phyloP scores from a whole-genome alignment of 2,888 invertebrate genomes.

The Linnaemya vulpina region DNA sequence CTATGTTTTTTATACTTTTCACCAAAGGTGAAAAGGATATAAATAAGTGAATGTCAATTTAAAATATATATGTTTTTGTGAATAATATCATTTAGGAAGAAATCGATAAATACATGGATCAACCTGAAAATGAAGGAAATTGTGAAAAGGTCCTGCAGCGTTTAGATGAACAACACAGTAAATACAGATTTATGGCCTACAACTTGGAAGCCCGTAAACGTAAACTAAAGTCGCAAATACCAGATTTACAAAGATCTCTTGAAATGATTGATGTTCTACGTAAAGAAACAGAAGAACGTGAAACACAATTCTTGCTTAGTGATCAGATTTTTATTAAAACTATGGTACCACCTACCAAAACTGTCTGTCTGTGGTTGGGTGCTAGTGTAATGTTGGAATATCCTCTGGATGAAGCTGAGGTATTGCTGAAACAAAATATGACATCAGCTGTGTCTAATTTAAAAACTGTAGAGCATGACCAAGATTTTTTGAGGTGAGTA shows the following conservation, averaged over 20 bases:
- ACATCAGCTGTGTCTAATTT: conserved; percentile 92
- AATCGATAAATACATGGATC: conserved; percentile 96
- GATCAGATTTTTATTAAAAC: conserved; percentile 95
- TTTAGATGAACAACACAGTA: conserved; percentile 96
- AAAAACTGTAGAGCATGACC: conserved; percentile 93
- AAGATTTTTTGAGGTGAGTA: conserved; percentile 93
- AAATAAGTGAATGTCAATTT: background rate
- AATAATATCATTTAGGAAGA: conserved; percentile 87
- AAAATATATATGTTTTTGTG: background rate
- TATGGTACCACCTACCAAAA: conserved; percentile 93
- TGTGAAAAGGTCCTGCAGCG: conserved; percentile 93
- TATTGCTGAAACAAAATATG: conserved; percentile 91
- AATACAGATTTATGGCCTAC: conserved; percentile 98
- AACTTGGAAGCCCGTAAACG: conserved; percentile 94
- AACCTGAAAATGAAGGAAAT: conserved; percentile 90
- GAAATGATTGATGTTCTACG: conserved; percentile 96
- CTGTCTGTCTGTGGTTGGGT: conserved; percentile 92
- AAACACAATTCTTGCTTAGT: conserved; percentile 95
- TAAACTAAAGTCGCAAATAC: conserved; percentile 94
- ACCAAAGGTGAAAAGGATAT: too few species aligned
- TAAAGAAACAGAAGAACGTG: conserved; percentile 88
- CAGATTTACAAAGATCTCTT: conserved; percentile 95
- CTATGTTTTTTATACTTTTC: too few species aligned
- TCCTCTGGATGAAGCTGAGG: conserved; percentile 94
- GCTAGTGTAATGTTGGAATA: conserved; percentile 99